phyloP scores from a whole-genome alignment of 2,797 vertebrate genomes.

The Peromyscus eremicus region DNA sequence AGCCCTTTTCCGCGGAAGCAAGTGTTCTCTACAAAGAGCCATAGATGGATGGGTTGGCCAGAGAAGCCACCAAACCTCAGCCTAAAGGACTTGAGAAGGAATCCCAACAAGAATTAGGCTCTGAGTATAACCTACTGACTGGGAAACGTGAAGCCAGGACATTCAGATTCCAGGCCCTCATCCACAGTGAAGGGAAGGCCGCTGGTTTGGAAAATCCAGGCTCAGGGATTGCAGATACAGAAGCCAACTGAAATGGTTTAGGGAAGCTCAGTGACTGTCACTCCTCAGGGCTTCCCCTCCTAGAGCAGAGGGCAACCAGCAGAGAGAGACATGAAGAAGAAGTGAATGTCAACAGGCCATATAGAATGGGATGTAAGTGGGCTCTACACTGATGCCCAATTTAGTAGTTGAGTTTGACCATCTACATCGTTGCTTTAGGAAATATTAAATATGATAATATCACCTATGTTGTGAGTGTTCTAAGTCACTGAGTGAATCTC shows the following conservation, averaged over 20 bases:
- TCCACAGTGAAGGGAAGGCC: background rate
- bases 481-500: background rate
- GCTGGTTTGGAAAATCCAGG: background rate
- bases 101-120: background rate
- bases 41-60: no score
- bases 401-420: background rate
- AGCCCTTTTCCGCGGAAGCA: background rate
- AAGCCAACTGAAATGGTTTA: background rate
- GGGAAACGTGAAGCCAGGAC: background rate
- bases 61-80: background rate
- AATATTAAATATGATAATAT: background rate
- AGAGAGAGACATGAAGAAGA: no score
- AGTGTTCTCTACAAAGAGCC: background rate
- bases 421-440: background rate
- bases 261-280: background rate
- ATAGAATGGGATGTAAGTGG: background rate
- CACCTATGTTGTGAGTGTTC: background rate
- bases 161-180: background rate
- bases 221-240: background rate
- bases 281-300: background rate
- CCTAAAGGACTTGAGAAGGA: background rate
- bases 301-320: fast-evolving
- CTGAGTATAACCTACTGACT: background rate
- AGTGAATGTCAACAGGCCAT: background rate
- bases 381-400: background rate